Conservation (phyloP, 2,888 invertebrate species). For the Sicus ferrugineus region DNA sequence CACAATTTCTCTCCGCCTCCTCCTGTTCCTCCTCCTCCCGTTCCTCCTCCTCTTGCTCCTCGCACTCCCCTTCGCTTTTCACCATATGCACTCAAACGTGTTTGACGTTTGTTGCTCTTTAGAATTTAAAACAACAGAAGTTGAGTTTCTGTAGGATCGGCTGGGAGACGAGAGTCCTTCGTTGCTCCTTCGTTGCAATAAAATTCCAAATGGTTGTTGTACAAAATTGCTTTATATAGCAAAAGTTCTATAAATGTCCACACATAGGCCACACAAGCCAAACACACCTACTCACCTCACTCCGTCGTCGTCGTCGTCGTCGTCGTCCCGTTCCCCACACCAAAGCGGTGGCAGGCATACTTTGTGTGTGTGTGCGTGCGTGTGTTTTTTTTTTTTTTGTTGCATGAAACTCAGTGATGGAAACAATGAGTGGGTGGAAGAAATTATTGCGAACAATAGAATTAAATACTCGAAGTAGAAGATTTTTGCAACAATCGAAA, state of each 20-base stretch:
- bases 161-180: background rate
- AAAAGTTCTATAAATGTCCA: constrained; percentile 32
- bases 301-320: too few species aligned
- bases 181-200: background rate
- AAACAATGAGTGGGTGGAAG: constrained; percentile 11
- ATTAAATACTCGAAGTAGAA: constrained; percentile 45
- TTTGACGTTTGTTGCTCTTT: background rate
- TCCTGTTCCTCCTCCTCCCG: background rate
- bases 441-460: constrained; percentile 40
- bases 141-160: background rate
- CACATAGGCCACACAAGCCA: constrained; percentile 19
- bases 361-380: too few species aligned
- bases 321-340: background rate
- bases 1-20: background rate
- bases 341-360: background rate
- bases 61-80: background rate
- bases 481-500: constrained; percentile 42
- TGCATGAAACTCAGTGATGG: too few species aligned
- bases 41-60: background rate
- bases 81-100: background rate
- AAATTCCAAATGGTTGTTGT: constrained; percentile 11
- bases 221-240: constrained; percentile 19
- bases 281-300: background rate
- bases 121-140: background rate
- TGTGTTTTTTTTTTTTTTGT: background rate